Conservation (phyloP, 2,113 vertebrate species). For the Plotosus lineatus region DNA sequence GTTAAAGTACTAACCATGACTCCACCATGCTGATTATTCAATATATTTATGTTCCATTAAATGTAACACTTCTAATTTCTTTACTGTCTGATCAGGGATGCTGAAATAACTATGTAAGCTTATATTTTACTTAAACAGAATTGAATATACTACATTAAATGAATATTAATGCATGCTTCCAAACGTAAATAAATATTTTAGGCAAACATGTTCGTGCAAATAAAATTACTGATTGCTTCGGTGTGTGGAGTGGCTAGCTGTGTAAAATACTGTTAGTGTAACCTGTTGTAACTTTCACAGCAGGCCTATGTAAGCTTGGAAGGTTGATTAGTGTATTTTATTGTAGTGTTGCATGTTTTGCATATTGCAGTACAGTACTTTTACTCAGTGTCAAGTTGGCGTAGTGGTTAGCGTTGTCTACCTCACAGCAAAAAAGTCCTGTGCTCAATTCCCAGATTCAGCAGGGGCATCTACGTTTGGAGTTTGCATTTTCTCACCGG, state of each 20-base stretch:
- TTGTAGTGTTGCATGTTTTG: neutral
- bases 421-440: no score
- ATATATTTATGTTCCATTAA: neutral
- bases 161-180: neutral
- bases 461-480: no score
- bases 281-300: neutral
- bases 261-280: neutral
- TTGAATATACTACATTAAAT: neutral
- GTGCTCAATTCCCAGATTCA: no score
- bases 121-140: no score
- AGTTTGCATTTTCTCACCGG: no score
- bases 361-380: neutral
- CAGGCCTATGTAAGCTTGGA: neutral
- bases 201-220: neutral
- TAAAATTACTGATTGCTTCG: neutral
- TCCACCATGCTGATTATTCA: neutral
- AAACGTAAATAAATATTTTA: no score
- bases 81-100: neutral
- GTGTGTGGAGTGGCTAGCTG: neutral
- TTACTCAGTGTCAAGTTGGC: no score
- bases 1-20: no score
- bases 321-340: neutral
- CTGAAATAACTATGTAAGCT: neutral
- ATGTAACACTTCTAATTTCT: neutral
- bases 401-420: no score